Conservation (phyloP, 2,113 vertebrate genomes). For the Zeus faber region DNA sequence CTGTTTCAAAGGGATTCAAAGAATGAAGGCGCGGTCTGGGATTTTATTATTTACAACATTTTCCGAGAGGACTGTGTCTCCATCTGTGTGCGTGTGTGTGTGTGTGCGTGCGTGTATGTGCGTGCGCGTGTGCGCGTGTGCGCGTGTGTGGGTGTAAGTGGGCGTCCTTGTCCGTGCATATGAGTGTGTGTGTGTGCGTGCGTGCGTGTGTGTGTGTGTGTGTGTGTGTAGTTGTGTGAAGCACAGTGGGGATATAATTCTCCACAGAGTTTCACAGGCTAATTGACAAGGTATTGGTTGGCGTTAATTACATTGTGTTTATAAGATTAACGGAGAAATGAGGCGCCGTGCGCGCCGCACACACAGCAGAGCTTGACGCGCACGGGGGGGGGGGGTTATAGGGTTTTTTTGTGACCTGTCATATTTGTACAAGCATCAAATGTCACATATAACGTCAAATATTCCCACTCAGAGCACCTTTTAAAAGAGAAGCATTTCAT, state of each 20-base stretch:
- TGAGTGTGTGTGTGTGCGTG: conserved; percentile 17
- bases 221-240: conserved; percentile 32
- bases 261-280: conserved; percentile 59
- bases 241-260: conserved; percentile 58
- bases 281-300: conserved; percentile 73
- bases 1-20: background rate
- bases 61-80: too few species aligned
- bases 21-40: too few species aligned
- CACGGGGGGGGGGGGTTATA: conserved; percentile 1
- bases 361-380: conserved; percentile 58
- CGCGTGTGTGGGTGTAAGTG: background rate
- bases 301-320: conserved; percentile 70
- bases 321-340: conserved; percentile 56
- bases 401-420: background rate
- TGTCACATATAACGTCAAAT: too few species aligned
- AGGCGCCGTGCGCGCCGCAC: conserved; percentile 30
- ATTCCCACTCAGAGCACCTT: too few species aligned
- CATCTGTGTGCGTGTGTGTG: background rate
- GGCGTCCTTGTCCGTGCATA: conserved; percentile 12
- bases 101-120: background rate
- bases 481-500: too few species aligned
- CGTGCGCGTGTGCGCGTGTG: background rate
- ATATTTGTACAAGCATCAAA: too few species aligned
- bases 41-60: too few species aligned
- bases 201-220: conserved; percentile 18